Evolutionary conservation across 2,797 vertebrate genomes (phyloP), one percentile per base, ranked within the genome.

Genomic region (Manis pentadactyla): DNA sequence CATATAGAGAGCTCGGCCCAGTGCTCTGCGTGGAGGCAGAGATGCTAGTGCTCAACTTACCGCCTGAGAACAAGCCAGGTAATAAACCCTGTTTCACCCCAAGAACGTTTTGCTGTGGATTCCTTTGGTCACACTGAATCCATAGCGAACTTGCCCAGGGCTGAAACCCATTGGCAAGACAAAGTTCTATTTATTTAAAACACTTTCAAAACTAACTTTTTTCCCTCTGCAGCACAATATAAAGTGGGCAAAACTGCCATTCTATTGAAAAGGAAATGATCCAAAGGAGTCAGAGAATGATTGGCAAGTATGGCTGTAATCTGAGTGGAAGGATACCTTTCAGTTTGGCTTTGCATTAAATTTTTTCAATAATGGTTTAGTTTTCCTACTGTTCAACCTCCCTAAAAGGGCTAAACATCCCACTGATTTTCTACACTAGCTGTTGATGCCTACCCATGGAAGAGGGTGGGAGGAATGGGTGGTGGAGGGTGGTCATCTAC

Each of bases 401-500:
- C 93, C 90, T 94, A 92, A 92, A 93, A 97, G 94, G 97, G 90
- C 49, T 77, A 57, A 73, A 61, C 14, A 42, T 49, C 21, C 14
- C 68, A 78, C 17, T 10, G 10, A 19, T 94, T 92, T 87, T 55
- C 34, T 51, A 46, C 3, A 49, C 85, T 86, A 7, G 31, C 63
- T 92, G 51, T 4, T 21, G n/a, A 74, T 66, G 77, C 11, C 85
- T 73, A 23, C 18, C 49, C 29, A 46, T 91, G 96, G 97, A 96
- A 97, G 96, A 94, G 92, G 90, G 97, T 96, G 92, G 98, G 97
- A 97, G 96, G 95, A 96, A 95, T 53, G 82, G 75, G 93, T 93
- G 95, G 97, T 84, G 77, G 86, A 97, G 96, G 96, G 93, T 97
- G 85, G 97, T 98, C 97, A 98, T 93, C 97, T 97, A 97, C 98